These are phyloP conservation scores for Reinhardtius hippoglossoides DNA, from an alignment of 2,113 vertebrate species.

Conservation along the genomic window DNA sequence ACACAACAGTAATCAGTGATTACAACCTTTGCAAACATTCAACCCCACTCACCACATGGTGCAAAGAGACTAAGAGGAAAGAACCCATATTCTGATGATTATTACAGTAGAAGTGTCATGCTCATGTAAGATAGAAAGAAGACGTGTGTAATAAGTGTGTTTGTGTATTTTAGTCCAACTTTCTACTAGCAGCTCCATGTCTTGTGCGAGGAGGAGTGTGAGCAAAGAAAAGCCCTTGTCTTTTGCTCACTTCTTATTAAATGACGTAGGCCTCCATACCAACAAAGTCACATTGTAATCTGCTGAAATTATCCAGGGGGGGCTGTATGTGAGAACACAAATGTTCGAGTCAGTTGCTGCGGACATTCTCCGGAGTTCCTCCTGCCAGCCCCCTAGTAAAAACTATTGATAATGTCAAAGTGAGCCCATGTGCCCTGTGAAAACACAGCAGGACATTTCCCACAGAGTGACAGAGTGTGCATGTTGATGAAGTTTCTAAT, in stretches of 20 bases:
- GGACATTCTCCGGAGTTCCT: no score
- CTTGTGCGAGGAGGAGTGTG: slow-evolving; percentile 24
- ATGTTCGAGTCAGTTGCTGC: no score
- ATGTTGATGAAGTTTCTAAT: no score
- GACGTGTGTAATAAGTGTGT: no score
- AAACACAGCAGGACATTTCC: no score
- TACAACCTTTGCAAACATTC: slow-evolving; percentile 4
- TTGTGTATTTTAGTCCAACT: slow-evolving; percentile 5
- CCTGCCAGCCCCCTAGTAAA: no score
- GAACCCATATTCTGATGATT: not conserved
- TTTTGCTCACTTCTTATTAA: no score
- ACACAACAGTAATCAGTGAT: slow-evolving; percentile 18
- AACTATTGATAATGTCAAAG: no score
- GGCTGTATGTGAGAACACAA: no score
- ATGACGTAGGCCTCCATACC: slow-evolving; percentile 19
- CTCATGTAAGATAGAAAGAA: not conserved
- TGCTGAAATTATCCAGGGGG: no score
- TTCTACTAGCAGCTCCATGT: slow-evolving; percentile 4
- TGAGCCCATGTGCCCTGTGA: no score
- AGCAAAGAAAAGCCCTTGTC: not conserved
- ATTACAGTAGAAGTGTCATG: not conserved
- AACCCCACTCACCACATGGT: slow-evolving; percentile 18
- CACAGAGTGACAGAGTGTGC: no score
- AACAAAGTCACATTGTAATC: slow-evolving; percentile 46
- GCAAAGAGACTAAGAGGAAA: not conserved